Percentiles rank a stretch among this genome's conserved stretches.
Conservation (phyloP, 2,113 vertebrate genomes). For the Micronisus gabar region DNA sequence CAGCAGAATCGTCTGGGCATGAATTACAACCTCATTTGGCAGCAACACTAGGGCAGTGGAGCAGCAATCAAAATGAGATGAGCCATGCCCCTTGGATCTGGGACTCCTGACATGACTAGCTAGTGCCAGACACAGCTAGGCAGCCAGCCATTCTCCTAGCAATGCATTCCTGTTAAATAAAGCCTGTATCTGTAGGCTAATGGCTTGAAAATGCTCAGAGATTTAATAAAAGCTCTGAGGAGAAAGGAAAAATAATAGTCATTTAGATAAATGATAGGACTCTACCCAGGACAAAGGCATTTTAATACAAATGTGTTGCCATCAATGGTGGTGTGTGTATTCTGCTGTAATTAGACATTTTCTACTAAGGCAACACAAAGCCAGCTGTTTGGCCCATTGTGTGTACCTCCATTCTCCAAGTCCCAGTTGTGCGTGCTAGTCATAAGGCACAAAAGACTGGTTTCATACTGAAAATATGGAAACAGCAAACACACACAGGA, state of each 20-base stretch:
- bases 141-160: slow-evolving; percentile 16
- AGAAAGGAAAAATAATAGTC: slow-evolving; percentile 59
- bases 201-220: slow-evolving; percentile 54
- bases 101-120: neutral
- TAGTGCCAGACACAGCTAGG: slow-evolving; percentile 25
- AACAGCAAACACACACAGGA: neutral
- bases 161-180: slow-evolving; percentile 23
- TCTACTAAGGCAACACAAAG: slow-evolving; percentile 48
- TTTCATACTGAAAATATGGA: neutral
- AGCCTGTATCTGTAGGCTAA: slow-evolving; percentile 37
- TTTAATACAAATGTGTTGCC: slow-evolving; percentile 62
- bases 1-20: neutral
- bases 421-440: neutral
- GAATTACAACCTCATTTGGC: slow-evolving; percentile 15
- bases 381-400: slow-evolving; percentile 55
- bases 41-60: neutral
- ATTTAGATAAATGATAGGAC: slow-evolving; percentile 65
- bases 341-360: slow-evolving; percentile 58
- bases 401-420: neutral
- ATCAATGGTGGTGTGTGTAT: slow-evolving; percentile 19
- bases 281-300: slow-evolving; percentile 44
- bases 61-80: slow-evolving; percentile 4
- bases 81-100: slow-evolving; percentile 5
- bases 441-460: neutral
- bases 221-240: slow-evolving; percentile 58